Evolutionary conservation across 2,113 vertebrate genomes (phyloP).

Genomic region (human): DNA sequence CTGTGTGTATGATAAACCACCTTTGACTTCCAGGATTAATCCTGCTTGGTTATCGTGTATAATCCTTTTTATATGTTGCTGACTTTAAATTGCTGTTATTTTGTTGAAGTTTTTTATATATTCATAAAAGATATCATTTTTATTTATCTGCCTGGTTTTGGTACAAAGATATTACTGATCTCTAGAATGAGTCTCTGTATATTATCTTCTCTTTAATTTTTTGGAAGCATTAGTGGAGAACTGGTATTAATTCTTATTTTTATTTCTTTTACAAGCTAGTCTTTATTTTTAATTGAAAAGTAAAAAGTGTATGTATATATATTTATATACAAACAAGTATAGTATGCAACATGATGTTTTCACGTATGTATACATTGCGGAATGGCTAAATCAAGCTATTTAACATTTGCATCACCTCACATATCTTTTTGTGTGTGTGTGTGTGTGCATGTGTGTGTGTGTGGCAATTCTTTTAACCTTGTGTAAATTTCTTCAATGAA

Average conservation of each 20-base stretch:
- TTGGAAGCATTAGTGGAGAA: neutral
- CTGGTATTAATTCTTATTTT: neutral
- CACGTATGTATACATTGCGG: neutral
- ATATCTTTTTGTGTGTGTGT: neutral
- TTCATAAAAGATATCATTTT: neutral
- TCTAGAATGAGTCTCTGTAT: neutral
- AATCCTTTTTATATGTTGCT: neutral
- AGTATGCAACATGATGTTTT: neutral
- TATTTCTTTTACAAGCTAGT: neutral
- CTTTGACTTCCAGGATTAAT: neutral
- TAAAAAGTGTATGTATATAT: neutral
- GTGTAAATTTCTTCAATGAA: neutral
- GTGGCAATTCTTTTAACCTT: neutral
- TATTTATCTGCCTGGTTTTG: neutral
- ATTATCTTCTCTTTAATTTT: neutral
- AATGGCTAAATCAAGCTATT: neutral
- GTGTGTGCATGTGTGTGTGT: neutral
- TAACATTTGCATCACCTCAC: neutral
- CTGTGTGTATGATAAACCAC: neutral
- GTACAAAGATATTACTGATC: neutral
- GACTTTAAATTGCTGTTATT: neutral
- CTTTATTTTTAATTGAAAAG: neutral
- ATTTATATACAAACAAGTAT: neutral
- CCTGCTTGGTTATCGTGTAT: neutral
- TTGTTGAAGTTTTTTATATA: neutral